Conservation (phyloP, 2,797 vertebrate genomes). For the Percopsis omiscomaycus region DNA sequence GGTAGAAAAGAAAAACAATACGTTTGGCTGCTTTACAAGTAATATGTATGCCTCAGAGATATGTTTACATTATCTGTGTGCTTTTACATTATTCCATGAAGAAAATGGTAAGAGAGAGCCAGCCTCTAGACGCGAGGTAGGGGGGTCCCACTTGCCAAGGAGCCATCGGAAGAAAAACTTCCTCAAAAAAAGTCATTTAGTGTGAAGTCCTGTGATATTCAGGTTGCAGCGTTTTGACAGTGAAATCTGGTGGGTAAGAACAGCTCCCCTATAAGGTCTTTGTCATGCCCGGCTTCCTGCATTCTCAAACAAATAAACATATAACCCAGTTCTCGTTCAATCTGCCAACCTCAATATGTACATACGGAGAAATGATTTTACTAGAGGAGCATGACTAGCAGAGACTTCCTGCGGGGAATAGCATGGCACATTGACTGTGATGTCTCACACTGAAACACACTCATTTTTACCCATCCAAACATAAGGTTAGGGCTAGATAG, state of each 20-base stretch:
- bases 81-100: slow-evolving; percentile 66
- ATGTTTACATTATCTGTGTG: slow-evolving; percentile 69
- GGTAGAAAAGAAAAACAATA: slow-evolving; percentile 75
- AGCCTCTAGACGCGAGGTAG: slow-evolving; percentile 50
- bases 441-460: slow-evolving; percentile 47
- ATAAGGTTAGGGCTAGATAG: slow-evolving; percentile 26
- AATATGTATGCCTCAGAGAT: slow-evolving; percentile 70
- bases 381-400: slow-evolving; percentile 56
- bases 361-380: slow-evolving; percentile 72
- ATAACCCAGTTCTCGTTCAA: slow-evolving; percentile 56
- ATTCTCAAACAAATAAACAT: slow-evolving; percentile 52
- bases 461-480: slow-evolving; percentile 38
- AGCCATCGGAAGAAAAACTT: slow-evolving; percentile 48
- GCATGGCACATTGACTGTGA: slow-evolving; percentile 56
- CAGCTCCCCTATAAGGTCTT: slow-evolving; percentile 54
- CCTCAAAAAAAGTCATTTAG: slow-evolving; percentile 52
- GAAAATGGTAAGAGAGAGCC: slow-evolving; percentile 48
- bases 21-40: slow-evolving; percentile 79
- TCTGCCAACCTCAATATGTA: slow-evolving; percentile 75
- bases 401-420: slow-evolving; percentile 52
- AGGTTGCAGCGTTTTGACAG: slow-evolving; percentile 56
- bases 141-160: slow-evolving; percentile 37
- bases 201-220: slow-evolving; percentile 53
- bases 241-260: slow-evolving; percentile 48
- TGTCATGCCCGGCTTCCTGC: slow-evolving; percentile 51